Base-by-base conservation (phyloP, 2,888 invertebrate genomes). In the Drepana falcataria region DNA sequence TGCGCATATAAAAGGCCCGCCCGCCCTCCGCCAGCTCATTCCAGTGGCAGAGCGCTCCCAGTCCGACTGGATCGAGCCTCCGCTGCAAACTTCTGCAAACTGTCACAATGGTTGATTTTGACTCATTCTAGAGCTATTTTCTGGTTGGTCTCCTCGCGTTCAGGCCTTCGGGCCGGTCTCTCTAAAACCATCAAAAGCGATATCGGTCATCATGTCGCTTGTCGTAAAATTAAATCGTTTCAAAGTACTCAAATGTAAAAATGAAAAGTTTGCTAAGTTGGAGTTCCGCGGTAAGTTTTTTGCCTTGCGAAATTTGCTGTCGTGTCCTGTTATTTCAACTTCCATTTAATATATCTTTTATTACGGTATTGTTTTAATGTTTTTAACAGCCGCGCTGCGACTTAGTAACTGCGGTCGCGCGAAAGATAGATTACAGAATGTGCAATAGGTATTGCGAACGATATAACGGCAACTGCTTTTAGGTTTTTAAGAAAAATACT, bases 221-320 rank as follows among this genome's bases (percentile, higher is more conserved):
- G 87, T 92, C 7, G 93, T 95, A 33, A 92, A 92, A 73, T 77
- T 95, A 48, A 93, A 93, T 75, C 93, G 94, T 64, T 94, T 95
- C 74, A 94, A 94, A 83, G 90, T 94, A 53, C 87, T 94, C 33
- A 94, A 94, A 81, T 92, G 92, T 72, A 95, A 94, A 75, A 92
- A 92, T 7, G 95, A 95, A 65, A 94, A 94, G 73, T 92, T 93
- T 61, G 94, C 93, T 53, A 93, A 93, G 64, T 86, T 95, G 62
- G 94, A 94, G 64, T 96, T 96, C 77, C 89, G 96, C 91, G 96
- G 96, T 96, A 91, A 92, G 94, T 73, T 54, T 3, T 5, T 5
- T 51, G 44, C 44, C 9, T 7, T 9, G 44, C 44, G 44, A 44
- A 52, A 7, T 37, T 51, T 41, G 21, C 9, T 51, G 4, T 35